Percentiles rank a stretch among this genome's conserved stretches.
These are phyloP conservation scores for Acanthosoma haemorrhoidale DNA, from an alignment of 2,888 invertebrate genomes.

Conservation along the genomic window DNA sequence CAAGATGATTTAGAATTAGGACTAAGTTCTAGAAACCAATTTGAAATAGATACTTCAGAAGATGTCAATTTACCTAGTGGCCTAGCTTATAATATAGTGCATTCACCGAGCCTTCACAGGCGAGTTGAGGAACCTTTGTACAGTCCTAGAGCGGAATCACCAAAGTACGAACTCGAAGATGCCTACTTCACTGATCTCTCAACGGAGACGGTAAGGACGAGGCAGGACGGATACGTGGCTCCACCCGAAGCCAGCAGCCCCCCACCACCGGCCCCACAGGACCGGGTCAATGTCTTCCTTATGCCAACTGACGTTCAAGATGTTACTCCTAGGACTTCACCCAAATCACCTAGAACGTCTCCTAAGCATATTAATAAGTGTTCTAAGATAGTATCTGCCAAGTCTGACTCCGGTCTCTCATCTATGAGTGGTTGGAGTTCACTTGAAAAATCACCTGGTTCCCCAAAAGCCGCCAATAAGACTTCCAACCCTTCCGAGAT, in stretches of 20 bases:
- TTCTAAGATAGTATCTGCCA: conserved; percentile 62
- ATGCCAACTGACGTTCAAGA: conserved; percentile 31
- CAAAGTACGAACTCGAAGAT: conserved; percentile 11
- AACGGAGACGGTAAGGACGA: conserved; percentile 51
- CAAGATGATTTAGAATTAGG: conserved; percentile 31
- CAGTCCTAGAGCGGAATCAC: conserved; percentile 15
- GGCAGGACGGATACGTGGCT: conserved; percentile 56
- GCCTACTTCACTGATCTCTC: conserved; percentile 22
- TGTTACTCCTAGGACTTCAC: conserved; percentile 61
- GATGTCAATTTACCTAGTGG: conserved; percentile 29
- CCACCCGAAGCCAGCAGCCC: conserved; percentile 60
- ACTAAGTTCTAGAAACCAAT: conserved; percentile 17
- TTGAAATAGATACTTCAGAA: conserved; percentile 20
- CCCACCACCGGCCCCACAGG: conserved; percentile 75
- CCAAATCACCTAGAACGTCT: conserved; percentile 66
- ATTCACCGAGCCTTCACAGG: conserved; percentile 17
- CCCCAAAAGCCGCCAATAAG: conserved; percentile 56
- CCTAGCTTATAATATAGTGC: conserved; percentile 22
- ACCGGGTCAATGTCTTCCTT: conserved; percentile 43
- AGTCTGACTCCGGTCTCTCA: conserved; percentile 80
- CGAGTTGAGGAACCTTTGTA: conserved; percentile 15
- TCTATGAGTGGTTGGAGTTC: conserved; percentile 85
- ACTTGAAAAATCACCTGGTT: conserved; percentile 77
- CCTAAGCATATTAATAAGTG: conserved; percentile 62
- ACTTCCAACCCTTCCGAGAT: conserved; percentile 38